Base-by-base conservation (phyloP, 2,113 vertebrate genomes). In the Macrotus californicus region DNA sequence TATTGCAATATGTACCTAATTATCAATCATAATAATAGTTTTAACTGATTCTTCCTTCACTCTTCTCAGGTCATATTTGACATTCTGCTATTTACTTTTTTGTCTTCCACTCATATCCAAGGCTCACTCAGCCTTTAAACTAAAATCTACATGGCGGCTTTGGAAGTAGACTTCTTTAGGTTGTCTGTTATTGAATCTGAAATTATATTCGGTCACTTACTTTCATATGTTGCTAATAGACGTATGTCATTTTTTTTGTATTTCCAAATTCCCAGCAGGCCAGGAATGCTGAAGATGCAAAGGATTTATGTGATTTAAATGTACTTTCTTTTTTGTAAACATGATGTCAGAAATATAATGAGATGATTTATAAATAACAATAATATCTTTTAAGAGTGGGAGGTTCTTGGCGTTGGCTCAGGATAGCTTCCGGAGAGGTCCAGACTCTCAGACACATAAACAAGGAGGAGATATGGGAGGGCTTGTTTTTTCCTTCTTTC, bases 401-500 rank as follows among this genome's bases (percentile, higher is more conserved):
- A 88, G 10, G 10, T 59, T 85, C 50, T 90, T 90, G 87, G 24
- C 66, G 50, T 64, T 85, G 73, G 16, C 46, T 75, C 41, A 69
- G 3, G 39, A 75, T 48, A 41, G 7, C 54, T 96, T 93, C 54
- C 15, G 3, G 13, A 94, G 26, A 85, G 16, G 14, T 92, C 36
- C 77, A 75, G 43, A 66, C 96, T 91, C 86, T 96, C 61, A 95
- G 94, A 54, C 26, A 82, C 5, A n/a, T 18, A 61, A 81, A 46
- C 90, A 80, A 54, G n/a, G 34, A 77, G 3, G 59, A 48, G 12
- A 56, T 48, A 10, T 4, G 13, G 41, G 2, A 64, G 2, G 26
- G 16, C 34, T 82, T 73, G 13, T 36, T 52, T 11, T 14, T 3
- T 1, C 13, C 14, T 19, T 29, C 39, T 21, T 70, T 67, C 2